Base-by-base conservation (phyloP, 2,888 invertebrate species). In the Spilosoma lubricipeda region DNA sequence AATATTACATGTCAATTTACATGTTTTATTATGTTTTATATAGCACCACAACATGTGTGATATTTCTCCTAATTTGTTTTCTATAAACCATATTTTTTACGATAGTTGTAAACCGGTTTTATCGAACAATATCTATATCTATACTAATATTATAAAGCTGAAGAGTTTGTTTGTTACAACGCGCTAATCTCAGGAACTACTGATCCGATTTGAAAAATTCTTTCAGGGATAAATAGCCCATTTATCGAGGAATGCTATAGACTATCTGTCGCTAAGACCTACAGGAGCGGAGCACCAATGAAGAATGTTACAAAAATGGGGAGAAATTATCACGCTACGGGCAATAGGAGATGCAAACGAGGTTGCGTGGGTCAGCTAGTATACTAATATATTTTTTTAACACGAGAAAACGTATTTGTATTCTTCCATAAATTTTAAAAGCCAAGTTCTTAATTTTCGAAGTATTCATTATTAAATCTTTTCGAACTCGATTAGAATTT, bases 361-460 rank as follows among this genome's bases (percentile, higher is more conserved):
- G n/a, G n/a, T n/a, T n/a, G n/a, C n/a, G n/a, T n/a, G n/a, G n/a
- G n/a, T n/a, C n/a, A n/a, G n/a, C n/a, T n/a, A n/a, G 76, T 77
- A 77, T 56, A 77, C 77, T 85, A 89, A 87, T 86, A 88, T 76
- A 80, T 79, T 86, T 90, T 91, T 91, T 91, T 80, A 80, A 71
- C 70, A 77, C 88, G 89, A 83, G 87, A 91, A 91, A 90, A 90
- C 83, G 77, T 75, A 76, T 84, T 63, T 79, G 76, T 86, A 27
- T 15, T 27, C 27, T 59, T 15, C 11, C 15, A 59, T 11, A 27
- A 13, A 59, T 42, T 67, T 66, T 66, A 3, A 33, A 27, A 66
- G 67, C 59, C 67, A 68, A 68, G 67, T 72, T n/a, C 65, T 68
- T 42, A 67, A 65, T 59, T 27, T 15, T 59, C 5, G n/a, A n/a